Evolutionary conservation across 2,113 vertebrate genomes (phyloP), one percentile per base, ranked within the genome.

Genomic region (Seriola rivoliana): DNA sequence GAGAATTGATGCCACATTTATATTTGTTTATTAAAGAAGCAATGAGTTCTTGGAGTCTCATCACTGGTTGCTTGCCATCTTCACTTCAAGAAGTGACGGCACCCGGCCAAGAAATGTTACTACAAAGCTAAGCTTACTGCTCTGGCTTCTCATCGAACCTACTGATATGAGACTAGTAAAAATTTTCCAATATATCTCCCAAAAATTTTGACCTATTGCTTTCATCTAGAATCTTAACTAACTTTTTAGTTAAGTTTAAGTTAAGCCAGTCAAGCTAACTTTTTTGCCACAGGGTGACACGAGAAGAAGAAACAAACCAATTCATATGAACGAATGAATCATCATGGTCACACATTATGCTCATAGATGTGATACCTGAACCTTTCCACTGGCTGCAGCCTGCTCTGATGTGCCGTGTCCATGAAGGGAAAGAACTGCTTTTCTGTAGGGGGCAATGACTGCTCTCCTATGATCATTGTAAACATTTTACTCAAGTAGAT

Each of bases 391-490:
- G 74, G 59, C 71, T 21, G 70, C n/a, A 8, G 52, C 32, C 32
- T 10, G 5, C 63, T 8, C 8, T 9, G 23, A 64, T 50, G 23
- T 55, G 44, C 21, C 2, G 0, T 25, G 63, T 60, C 81, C 70
- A 62, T 7, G 4, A 34, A 66, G 42, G 48, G 36, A 65, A 75
- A 42, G 21, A 66, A 66, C 13, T 25, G 59, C 6, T 38, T 83
- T 74, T 72, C 81, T 67, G 54, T 21, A 44, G 0, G 10, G 14
- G 50, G 36, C 59, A 14, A 50, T 66, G 57, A 84, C 74, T 82
- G 62, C 12, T 44, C 83, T 86, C 89, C 88, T 84, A 84, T 80
- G 68, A 74, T 76, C 42, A 79, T 36, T 79, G 73, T 86, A 84
- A 85, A 85, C 75, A 78, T 75, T 74, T 64, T 38, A 75, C 75